Evolutionary conservation across 2,113 vertebrate species (phyloP).

Genomic region (Perca schrenkii): DNA sequence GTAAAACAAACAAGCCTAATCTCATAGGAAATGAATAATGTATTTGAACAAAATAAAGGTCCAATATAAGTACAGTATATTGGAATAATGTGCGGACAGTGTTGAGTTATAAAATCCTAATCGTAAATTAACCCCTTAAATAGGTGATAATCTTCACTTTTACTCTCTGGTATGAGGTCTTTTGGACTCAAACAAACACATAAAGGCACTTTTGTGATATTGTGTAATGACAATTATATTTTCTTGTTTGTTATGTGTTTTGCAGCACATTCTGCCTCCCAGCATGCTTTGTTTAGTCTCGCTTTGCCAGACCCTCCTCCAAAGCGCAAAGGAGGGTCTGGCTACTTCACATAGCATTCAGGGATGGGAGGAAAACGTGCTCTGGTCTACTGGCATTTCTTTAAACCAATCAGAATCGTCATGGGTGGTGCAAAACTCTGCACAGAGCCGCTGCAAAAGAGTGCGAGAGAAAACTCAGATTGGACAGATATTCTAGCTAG

Average conservation of each 20-base stretch:
- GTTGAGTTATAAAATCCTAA: no score
- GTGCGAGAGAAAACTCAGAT: no score
- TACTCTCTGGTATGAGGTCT: not conserved
- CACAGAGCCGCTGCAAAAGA: no score
- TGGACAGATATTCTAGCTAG: no score
- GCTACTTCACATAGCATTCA: no score
- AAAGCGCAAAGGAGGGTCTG: no score
- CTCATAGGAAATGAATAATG: not conserved
- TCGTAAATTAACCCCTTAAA: not conserved
- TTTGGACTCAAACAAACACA: not conserved
- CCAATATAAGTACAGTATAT: not conserved
- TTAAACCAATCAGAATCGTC: no score
- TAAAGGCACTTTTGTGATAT: not conserved
- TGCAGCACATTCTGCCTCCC: not conserved
- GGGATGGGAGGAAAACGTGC: no score
- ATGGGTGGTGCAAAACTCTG: no score
- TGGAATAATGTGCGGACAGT: not conserved
- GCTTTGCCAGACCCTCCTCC: no score
- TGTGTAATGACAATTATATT: not conserved
- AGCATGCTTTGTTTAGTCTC: not conserved
- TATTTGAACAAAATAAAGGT: not conserved
- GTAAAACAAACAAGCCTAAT: slow-evolving; percentile 1
- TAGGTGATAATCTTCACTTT: not conserved
- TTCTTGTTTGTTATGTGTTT: not conserved
- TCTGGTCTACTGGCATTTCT: no score